Evolutionary conservation across 64 coral and sea anemone genomes (phyloP), one percentile per base, ranked within the genome.

Genomic region (Dendronephthya gigantea): DNA sequence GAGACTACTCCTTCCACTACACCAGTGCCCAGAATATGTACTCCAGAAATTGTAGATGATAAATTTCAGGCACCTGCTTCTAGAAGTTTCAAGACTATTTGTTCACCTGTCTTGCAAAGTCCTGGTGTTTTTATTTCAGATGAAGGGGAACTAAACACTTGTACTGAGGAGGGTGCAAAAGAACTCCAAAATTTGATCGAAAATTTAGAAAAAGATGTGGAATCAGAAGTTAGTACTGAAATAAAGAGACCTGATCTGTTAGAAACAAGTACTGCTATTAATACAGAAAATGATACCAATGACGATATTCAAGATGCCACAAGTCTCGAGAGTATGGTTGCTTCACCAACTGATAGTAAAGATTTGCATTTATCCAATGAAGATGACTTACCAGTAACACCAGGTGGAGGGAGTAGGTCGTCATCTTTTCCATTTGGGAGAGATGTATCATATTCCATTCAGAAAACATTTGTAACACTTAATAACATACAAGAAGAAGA

Each of bases 21-120:
- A 35, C 72, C 72, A 79, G 72, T 79, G 22, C 72, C 72, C 3
- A 79, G 72, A 39, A 79, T 79, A 36, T 79, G 72, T 39, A 79
- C 30, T 79, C 72, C 72, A 33, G 72, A 79, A 39, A 79, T 79
- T 79, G 72, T 79, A 8, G 72, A 79, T 35, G 72, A 79, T 79
- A 29, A 39, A 36, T 79, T 79, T 79, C 30, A 79, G 36, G 72
- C 72, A 39, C 72, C 72, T 34, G 32, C 32, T 1, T 79, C 72
- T 39, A 79, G 72, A 17, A 79, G 72, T 9, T 79, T 79, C 36
- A 79, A 79, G 29, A 34, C 72, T 28, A 79, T 79, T 36, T 33
- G 36, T 79, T 29, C 72, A 28, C 72, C 72, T 79, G 72, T 0
- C 72, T 36, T 12, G 2, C 32, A 79, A 79, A 33, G 32, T 35